Evolutionary conservation across 2,888 invertebrate genomes (phyloP), one percentile per base, ranked within the genome.

Genomic region (Napeogenes sylphis): DNA sequence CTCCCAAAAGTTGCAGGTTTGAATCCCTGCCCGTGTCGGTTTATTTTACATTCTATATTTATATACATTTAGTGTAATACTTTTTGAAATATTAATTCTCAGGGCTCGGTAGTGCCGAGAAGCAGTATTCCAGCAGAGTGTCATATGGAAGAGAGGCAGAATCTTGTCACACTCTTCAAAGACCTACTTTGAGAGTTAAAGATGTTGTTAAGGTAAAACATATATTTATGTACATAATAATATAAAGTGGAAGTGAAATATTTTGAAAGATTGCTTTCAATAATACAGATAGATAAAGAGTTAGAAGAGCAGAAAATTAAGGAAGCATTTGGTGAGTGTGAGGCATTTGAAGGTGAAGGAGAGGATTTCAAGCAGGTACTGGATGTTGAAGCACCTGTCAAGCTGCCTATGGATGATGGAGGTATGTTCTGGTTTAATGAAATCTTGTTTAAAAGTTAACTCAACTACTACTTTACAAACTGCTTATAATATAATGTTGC

Each of bases 271-370:
- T 10, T 42, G 10, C 10, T 42, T 42, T 10, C 0, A 42, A 42
- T 21, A 47, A 63, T 56, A 8, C 68, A 91, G 91, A 84, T 91
- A 59, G 90, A 91, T 69, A 89, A 81, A 74, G 90, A 91, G 54
- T 59, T 87, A 8, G 91, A 90, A 70, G 88, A 90, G 2, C 78
- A 86, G 71, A 86, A 87, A 70, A 89, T 90, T 13, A 85, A 81
- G 62, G 69, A 78, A 0, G 81, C 80, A 1, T 69, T 84, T 47
- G 84, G 84, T 0, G 84, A 82, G 3, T 72, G 67, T 2, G 73
- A 70, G 0, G 65, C 70, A 8, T 81, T 78, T 2, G 82, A 83
- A 0, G 79, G 80, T 2, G 77, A 73, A 0, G 70, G 68, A 1
- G 78, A 81, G 13, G 84, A 87, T 69, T 84, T 84, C 69, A 85